Evolutionary conservation across 1,140 invertebrate genomes (phyloP).

Genomic region (Drosophila kanapiae): DNA sequence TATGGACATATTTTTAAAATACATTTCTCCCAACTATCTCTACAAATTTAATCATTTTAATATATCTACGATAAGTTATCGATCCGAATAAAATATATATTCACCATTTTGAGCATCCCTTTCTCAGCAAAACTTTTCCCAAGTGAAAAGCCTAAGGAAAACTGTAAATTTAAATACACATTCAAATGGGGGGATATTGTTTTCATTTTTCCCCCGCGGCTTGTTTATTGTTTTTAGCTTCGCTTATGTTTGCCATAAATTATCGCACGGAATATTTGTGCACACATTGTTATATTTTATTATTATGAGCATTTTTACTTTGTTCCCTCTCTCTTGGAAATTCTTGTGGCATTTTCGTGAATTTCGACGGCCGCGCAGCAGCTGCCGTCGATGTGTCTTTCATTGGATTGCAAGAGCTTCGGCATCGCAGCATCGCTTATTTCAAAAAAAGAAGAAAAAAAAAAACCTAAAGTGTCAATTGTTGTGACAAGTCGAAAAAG

Average conservation of each 20-base stretch:
- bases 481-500: conserved; percentile 78
- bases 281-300: conserved; percentile 67
- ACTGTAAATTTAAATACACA: conserved; percentile 29
- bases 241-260: conserved; percentile 73
- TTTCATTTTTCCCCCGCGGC: conserved; percentile 8
- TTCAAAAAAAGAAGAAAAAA: not conserved
- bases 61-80: not conserved
- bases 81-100: not conserved
- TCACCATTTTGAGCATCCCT: not conserved
- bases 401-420: conserved; percentile 39
- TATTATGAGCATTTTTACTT: conserved; percentile 69
- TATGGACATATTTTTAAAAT: too few relatives aligned
- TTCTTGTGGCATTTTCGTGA: conserved; percentile 57
- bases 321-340: conserved; percentile 55
- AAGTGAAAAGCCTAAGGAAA: conserved; percentile 23
- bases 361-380: conserved; percentile 70
- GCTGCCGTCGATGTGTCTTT: conserved; percentile 82
- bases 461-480: conserved; percentile 81
- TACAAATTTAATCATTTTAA: too few relatives aligned
- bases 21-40: too few relatives aligned
- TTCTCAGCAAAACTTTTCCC: not conserved
- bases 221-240: conserved; percentile 35
- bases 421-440: conserved; percentile 51
- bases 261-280: conserved; percentile 73
- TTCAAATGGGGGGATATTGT: conserved; percentile 30